These are phyloP conservation scores for Crotalus viridis DNA, from an alignment of 2,113 vertebrate genomes.

Conservation along the genomic window DNA sequence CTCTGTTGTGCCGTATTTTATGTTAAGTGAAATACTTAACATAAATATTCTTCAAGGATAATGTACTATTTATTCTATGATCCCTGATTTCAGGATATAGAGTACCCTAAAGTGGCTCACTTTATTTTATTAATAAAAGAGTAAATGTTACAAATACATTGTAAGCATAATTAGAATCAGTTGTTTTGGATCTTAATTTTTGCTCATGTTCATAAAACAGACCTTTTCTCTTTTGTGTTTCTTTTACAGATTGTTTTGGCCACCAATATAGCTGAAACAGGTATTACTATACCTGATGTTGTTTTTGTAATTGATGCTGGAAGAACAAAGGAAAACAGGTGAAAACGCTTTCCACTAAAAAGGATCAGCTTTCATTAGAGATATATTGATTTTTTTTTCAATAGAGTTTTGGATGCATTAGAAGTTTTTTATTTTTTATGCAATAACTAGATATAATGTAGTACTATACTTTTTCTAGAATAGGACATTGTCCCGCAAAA, in stretches of 20 bases:
- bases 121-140: background rate
- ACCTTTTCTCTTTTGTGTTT: background rate
- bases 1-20: background rate
- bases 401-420: background rate
- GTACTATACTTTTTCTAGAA: background rate
- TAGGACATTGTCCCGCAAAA: background rate
- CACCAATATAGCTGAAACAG: conserved; percentile 97
- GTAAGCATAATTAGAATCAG: background rate
- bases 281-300: conserved; percentile 96
- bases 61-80: background rate
- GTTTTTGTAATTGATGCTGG: conserved; percentile 96
- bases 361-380: background rate
- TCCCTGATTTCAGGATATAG: background rate
- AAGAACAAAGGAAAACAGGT: conserved; percentile 98
- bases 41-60: background rate
- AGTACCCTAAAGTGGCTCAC: background rate
- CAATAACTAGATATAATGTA: background rate
- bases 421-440: background rate
- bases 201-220: background rate
- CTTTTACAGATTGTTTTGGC: conserved; percentile 91
- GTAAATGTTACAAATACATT: background rate
- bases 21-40: background rate
- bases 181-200: background rate
- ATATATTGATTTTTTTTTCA: background rate
- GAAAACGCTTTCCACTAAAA: conserved; percentile 43